These are phyloP conservation scores for Drosophila maculinotata DNA, from an alignment of 2,888 invertebrate genomes.

Conservation along the genomic window DNA sequence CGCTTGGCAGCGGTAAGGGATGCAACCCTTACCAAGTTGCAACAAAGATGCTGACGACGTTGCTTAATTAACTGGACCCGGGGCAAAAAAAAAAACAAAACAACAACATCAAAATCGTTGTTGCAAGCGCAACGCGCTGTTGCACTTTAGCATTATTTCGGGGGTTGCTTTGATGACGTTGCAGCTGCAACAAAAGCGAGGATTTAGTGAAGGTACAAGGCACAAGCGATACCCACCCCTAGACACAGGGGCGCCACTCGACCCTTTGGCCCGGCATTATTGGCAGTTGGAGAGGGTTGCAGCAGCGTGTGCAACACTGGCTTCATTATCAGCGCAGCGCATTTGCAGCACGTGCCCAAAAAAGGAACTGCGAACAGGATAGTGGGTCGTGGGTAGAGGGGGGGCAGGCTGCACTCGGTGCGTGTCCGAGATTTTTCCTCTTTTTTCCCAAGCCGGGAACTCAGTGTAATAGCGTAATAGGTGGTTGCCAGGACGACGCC, in stretches of 20 bases:
- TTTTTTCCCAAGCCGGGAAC: slow-evolving; percentile 10
- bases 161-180: slow-evolving; percentile 63
- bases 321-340: slow-evolving; percentile 70
- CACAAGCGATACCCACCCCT: slow-evolving; percentile 43
- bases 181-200: slow-evolving; percentile 54
- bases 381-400: background rate
- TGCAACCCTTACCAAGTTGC: slow-evolving; percentile 69
- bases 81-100: slow-evolving; percentile 13
- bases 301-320: slow-evolving; percentile 50
- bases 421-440: slow-evolving; percentile 67
- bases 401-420: slow-evolving; percentile 36
- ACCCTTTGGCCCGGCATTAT: slow-evolving; percentile 23
- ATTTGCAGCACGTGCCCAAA: slow-evolving; percentile 69
- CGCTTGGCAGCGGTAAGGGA: background rate
- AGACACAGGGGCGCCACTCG: slow-evolving; percentile 53
- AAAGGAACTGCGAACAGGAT: slow-evolving; percentile 11
- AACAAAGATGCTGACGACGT: slow-evolving; percentile 67
- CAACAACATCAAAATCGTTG: no score
- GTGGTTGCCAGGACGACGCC: slow-evolving; percentile 57
- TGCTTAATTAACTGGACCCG: slow-evolving; percentile 71
- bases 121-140: slow-evolving; percentile 58
- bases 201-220: slow-evolving; percentile 47
- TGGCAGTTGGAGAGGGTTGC: slow-evolving; percentile 48
- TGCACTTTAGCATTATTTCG: slow-evolving; percentile 39
- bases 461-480: slow-evolving; percentile 39